phyloP scores from a whole-genome alignment of 2,113 vertebrate species.

The Tenebrosternarchus preto region DNA sequence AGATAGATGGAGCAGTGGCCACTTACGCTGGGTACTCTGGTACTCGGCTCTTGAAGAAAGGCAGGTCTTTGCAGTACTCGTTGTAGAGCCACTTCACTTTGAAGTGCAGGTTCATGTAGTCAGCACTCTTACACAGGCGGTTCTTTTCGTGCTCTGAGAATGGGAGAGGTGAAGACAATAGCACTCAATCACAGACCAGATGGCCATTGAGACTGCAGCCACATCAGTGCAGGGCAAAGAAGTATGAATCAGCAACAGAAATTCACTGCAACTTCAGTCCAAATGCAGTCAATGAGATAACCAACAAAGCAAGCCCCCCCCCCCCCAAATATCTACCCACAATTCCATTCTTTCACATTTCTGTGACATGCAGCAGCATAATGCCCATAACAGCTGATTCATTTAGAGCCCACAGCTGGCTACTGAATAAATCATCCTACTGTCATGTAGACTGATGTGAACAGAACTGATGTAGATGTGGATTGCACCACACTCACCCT shows the following conservation, averaged over 20 bases:
- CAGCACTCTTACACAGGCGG: constrained; percentile 94
- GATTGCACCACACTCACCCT: constrained; percentile 79
- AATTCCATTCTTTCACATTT: background rate
- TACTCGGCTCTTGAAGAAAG: constrained; percentile 91
- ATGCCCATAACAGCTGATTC: too few relatives aligned
- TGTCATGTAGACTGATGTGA: too few relatives aligned
- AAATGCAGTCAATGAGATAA: constrained; percentile 18
- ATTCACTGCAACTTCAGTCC: background rate
- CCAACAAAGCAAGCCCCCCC: background rate
- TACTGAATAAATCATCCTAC: too few relatives aligned
- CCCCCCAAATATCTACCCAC: too few relatives aligned
- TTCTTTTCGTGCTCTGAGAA: constrained; percentile 92
- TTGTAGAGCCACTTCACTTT: constrained; percentile 99
- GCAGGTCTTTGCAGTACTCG: constrained; percentile 94
- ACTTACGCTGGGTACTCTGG: constrained; percentile 98
- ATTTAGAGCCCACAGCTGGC: background rate
- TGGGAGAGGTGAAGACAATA: constrained; percentile 39
- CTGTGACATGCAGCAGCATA: too few relatives aligned
- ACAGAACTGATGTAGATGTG: background rate
- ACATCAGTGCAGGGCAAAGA: background rate
- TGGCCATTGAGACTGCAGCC: background rate
- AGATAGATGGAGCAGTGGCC: background rate
- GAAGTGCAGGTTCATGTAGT: constrained; percentile 99
- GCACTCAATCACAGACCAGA: constrained; percentile 25
- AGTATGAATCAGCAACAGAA: constrained; percentile 9